These are phyloP conservation scores for Siniperca obscura DNA, from an alignment of 2,797 vertebrate species.

Conservation along the genomic window DNA sequence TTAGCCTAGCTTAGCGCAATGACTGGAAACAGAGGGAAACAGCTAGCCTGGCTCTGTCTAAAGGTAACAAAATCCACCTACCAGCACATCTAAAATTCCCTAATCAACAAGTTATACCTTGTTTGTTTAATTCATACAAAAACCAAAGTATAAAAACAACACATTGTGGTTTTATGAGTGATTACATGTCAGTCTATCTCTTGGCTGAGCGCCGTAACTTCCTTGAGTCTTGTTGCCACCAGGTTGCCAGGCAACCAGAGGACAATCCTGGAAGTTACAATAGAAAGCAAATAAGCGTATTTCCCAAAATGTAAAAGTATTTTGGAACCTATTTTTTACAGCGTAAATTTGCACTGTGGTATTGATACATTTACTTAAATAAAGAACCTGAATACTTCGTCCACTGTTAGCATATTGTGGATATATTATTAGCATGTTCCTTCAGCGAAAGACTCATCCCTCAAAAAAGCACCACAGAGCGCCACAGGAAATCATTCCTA, in stretches of 20 bases:
- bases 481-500: too few relatives aligned
- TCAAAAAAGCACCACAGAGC: too few relatives aligned
- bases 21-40: background rate
- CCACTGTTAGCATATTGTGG: constrained; percentile 11
- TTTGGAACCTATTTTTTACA: background rate
- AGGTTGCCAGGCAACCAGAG: too few relatives aligned
- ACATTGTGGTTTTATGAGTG: background rate
- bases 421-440: background rate
- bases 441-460: too few relatives aligned
- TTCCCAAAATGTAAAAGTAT: too few relatives aligned
- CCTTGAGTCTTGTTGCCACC: too few relatives aligned
- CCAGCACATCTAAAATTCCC: background rate
- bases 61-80: background rate
- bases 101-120: too few relatives aligned
- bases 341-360: background rate
- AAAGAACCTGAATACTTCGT: constrained; percentile 10
- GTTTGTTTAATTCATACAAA: too few relatives aligned
- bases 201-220: background rate
- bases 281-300: too few relatives aligned
- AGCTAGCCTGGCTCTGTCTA: background rate
- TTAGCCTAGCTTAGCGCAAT: constrained; percentile 1
- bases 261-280: too few relatives aligned
- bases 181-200: background rate
- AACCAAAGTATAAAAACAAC: background rate
- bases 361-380: background rate